Conservation (phyloP, 2,888 invertebrate species). For the Sycophila texana region DNA sequence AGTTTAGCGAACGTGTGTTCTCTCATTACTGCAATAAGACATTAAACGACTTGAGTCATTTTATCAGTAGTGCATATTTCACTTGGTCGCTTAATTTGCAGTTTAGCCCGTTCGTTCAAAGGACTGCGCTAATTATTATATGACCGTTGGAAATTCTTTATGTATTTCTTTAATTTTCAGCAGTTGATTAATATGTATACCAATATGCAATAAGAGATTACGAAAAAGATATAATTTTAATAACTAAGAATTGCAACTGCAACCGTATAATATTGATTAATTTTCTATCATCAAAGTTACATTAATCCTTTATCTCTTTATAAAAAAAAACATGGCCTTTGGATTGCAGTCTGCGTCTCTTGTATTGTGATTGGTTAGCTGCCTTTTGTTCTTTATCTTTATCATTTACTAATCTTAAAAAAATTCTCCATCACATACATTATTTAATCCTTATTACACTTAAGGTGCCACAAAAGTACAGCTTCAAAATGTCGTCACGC, state of each 20-base stretch:
- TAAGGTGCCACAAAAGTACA: no score
- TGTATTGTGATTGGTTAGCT: no score
- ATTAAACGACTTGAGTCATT: conserved; percentile 34
- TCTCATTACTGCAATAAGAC: conserved; percentile 29
- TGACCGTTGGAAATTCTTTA: conserved; percentile 4
- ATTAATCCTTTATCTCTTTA: no score
- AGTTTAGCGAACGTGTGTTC: conserved; percentile 3
- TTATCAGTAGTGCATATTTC: conserved; percentile 40
- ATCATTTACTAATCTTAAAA: no score
- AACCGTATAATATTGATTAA: conserved; percentile 20
- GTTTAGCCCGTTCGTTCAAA: conserved; percentile 12
- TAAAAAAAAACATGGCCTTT: no score
- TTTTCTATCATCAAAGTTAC: background rate
- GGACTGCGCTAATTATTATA: conserved; percentile 36
- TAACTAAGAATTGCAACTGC: conserved; percentile 29
- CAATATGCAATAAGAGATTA: conserved; percentile 8
- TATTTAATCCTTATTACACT: no score
- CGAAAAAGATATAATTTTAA: conserved; percentile 27
- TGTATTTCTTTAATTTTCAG: background rate
- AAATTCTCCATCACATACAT: no score
- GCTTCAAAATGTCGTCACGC: no score
- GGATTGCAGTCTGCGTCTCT: no score
- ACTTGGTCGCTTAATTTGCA: conserved; percentile 19
- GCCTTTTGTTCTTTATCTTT: no score
- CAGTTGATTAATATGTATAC: background rate